These are phyloP conservation scores for Eriocheir sinensis DNA, from an alignment of 1,140 invertebrate species.

Conservation along the genomic window DNA sequence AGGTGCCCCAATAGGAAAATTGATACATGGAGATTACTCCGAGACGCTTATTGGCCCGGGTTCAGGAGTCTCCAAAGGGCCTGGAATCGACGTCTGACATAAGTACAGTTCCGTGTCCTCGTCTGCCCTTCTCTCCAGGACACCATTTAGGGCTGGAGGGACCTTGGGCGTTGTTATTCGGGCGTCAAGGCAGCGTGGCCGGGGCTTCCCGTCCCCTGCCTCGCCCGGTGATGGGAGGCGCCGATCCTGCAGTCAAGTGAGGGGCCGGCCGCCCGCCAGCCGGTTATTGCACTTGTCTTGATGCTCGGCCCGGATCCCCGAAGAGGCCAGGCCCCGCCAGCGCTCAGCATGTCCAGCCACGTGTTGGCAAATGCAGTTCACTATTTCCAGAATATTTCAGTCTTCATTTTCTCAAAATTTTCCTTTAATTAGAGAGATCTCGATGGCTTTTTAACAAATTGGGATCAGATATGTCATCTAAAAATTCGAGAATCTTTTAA, in stretches of 20 bases:
- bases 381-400: background rate
- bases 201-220: background rate
- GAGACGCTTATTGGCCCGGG: background rate
- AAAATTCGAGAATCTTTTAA: too few species aligned
- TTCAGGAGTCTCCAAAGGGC: background rate
- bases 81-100: background rate
- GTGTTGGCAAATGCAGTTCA: background rate
- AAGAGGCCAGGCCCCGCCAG: background rate
- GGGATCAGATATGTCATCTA: background rate
- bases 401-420: background rate
- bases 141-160: background rate
- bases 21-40: too few species aligned
- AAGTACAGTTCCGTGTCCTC: background rate
- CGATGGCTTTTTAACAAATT: too few species aligned
- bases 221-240: background rate
- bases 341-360: background rate
- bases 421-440: background rate
- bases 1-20: too few species aligned
- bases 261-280: background rate
- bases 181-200: background rate
- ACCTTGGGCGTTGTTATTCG: background rate
- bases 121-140: background rate
- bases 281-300: slow-evolving; percentile 23
- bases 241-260: background rate
- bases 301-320: background rate